Conservation (phyloP, 1,140 invertebrate species). For the Drosophila pseudoananassae region DNA sequence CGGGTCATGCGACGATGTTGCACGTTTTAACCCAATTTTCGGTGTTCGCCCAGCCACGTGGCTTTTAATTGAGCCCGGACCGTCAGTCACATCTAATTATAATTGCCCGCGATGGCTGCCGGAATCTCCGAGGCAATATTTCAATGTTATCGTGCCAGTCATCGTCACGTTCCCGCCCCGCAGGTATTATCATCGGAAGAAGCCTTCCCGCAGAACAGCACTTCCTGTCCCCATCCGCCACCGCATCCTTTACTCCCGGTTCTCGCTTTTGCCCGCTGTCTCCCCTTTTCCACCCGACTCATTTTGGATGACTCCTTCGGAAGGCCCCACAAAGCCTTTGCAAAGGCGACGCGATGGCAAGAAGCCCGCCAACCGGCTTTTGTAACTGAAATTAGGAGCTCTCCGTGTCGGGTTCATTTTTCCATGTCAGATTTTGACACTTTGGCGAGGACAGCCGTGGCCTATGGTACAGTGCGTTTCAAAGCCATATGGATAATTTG, state of each 20-base stretch:
- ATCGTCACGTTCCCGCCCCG: conserved; percentile 65
- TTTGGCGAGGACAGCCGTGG: conserved; percentile 11
- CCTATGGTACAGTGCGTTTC: conserved; percentile 33
- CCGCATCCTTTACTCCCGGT: neutral
- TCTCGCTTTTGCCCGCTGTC: neutral
- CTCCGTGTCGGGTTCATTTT: conserved; percentile 60
- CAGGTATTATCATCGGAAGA: conserved; percentile 65
- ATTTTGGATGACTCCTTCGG: conserved; percentile 5
- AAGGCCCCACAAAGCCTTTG: conserved; percentile 22
- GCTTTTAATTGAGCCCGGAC: conserved; percentile 67
- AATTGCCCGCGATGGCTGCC: conserved; percentile 51
- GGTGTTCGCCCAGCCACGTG: conserved; percentile 55
- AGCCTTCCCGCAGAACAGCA: conserved; percentile 7
- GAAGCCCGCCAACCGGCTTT: conserved; percentile 23
- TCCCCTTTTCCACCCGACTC: neutral
- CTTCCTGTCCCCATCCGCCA: neutral
- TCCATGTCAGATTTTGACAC: conserved; percentile 70
- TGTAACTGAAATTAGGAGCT: conserved; percentile 64
- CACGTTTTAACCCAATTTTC: conserved; percentile 76
- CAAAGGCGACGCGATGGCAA: conserved; percentile 8
- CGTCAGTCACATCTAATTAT: conserved; percentile 74
- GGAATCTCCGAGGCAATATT: conserved; percentile 41
- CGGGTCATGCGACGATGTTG: conserved; percentile 9
- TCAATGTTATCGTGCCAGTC: conserved; percentile 67
- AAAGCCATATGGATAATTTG: neutral